These are phyloP conservation scores for Xiphorhynchus elegans DNA, from an alignment of 2,113 vertebrate genomes.

Conservation along the genomic window DNA sequence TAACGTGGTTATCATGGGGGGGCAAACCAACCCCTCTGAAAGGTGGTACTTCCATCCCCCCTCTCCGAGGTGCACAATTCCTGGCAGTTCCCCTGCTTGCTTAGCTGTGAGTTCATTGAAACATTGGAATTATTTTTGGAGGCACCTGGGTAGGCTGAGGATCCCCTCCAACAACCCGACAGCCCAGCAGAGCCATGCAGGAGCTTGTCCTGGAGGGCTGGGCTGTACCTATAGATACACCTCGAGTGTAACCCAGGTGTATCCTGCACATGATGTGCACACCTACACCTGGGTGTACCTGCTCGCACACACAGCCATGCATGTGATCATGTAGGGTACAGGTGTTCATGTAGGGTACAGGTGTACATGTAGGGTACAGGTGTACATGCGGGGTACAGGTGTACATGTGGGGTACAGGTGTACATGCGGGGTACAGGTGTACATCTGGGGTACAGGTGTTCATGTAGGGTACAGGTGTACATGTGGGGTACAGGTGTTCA, in stretches of 20 bases:
- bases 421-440: no score
- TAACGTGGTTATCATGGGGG: not conserved
- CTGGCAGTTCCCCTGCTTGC: fast-evolving
- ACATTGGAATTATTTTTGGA: fast-evolving
- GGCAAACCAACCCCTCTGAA: not conserved
- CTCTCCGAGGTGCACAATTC: fast-evolving
- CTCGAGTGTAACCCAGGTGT: not conserved
- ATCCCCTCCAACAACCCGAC: not conserved
- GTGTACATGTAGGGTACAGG: no score
- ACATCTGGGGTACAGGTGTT: no score
- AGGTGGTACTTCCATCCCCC: not conserved
- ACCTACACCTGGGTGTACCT: fast-evolving
- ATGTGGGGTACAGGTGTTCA: no score
- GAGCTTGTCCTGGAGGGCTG: not conserved
- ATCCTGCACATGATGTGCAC: not conserved
- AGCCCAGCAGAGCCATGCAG: not conserved
- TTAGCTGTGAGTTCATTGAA: fast-evolving
- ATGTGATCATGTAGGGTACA: no score
- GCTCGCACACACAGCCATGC: not conserved
- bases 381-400: no score
- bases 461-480: no score
- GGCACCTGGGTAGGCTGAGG: fast-evolving
- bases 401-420: no score
- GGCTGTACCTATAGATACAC: fast-evolving
- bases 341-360: no score